These are phyloP conservation scores for Gryllus bimaculatus DNA, from an alignment of 1,140 invertebrate genomes.

Conservation along the genomic window DNA sequence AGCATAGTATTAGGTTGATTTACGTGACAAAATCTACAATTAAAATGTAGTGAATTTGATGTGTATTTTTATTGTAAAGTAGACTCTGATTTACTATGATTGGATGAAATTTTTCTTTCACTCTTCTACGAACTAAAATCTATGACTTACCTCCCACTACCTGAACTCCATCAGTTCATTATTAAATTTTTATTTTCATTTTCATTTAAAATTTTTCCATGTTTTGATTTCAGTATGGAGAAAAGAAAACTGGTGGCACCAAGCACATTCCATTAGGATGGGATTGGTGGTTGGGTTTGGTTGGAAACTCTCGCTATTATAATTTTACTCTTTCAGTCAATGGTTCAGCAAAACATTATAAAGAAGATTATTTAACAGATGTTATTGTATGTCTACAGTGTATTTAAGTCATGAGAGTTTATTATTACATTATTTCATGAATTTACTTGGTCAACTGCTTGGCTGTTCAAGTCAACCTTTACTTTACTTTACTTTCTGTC, in stretches of 20 bases:
- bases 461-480: neutral
- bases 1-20: too few species aligned
- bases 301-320: conserved; percentile 81
- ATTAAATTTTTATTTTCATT: too few species aligned
- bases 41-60: too few species aligned
- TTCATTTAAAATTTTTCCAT: neutral
- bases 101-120: too few species aligned
- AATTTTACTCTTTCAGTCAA: conserved; percentile 81
- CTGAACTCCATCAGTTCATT: neutral
- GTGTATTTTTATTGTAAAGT: too few species aligned
- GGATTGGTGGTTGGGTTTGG: conserved; percentile 67
- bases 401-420: neutral
- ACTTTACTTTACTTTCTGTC: neutral
- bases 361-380: conserved; percentile 73
- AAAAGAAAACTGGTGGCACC: conserved; percentile 44
- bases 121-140: neutral
- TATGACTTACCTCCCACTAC: neutral
- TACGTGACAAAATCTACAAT: too few species aligned
- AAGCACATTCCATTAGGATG: conserved; percentile 67
- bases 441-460: neutral
- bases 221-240: conserved; percentile 49
- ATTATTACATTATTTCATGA: neutral
- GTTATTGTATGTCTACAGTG: conserved; percentile 54
- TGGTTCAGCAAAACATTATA: conserved; percentile 49
- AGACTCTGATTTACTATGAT: too few species aligned